Evolutionary conservation across 2,797 vertebrate genomes (phyloP).

Genomic region (Aotus griseimembra): DNA sequence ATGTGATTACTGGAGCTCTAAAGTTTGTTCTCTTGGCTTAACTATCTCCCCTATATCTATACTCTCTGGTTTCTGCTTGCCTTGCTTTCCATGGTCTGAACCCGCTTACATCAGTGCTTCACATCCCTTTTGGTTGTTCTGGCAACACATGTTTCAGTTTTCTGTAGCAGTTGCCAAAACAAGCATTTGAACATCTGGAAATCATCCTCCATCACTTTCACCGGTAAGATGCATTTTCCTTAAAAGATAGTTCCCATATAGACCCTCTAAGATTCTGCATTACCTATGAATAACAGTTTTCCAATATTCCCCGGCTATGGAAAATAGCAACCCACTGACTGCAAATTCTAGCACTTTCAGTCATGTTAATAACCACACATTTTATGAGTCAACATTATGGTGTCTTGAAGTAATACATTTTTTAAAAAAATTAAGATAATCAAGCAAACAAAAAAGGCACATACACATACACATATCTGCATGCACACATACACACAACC

Average conservation of each 20-base stretch:
- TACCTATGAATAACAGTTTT: slow-evolving; percentile 57
- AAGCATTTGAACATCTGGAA: slow-evolving; percentile 94
- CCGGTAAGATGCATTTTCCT: slow-evolving; percentile 72
- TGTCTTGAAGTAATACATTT: neutral
- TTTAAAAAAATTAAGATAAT: slow-evolving; percentile 31
- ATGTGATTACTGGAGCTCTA: neutral
- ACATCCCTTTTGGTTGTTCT: slow-evolving; percentile 79
- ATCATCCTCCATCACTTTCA: slow-evolving; percentile 83
- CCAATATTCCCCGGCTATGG: slow-evolving; percentile 42
- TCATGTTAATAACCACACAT: slow-evolving; percentile 43
- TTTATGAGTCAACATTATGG: slow-evolving; percentile 23
- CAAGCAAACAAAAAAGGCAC: neutral
- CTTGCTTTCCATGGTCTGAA: slow-evolving; percentile 45
- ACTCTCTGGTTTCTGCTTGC: slow-evolving; percentile 72
- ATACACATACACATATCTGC: neutral
- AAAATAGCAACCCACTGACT: slow-evolving; percentile 54
- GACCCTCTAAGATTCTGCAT: slow-evolving; percentile 52
- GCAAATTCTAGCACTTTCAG: slow-evolving; percentile 27
- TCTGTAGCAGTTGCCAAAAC: slow-evolving; percentile 88
- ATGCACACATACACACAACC: neutral
- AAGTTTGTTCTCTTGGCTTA: neutral
- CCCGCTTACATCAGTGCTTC: slow-evolving; percentile 73
- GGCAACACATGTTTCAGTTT: slow-evolving; percentile 84
- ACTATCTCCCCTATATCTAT: slow-evolving; percentile 19
- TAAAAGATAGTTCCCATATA: slow-evolving; percentile 63